Conservation (phyloP, 2,888 invertebrate species). For the Acleris literana region DNA sequence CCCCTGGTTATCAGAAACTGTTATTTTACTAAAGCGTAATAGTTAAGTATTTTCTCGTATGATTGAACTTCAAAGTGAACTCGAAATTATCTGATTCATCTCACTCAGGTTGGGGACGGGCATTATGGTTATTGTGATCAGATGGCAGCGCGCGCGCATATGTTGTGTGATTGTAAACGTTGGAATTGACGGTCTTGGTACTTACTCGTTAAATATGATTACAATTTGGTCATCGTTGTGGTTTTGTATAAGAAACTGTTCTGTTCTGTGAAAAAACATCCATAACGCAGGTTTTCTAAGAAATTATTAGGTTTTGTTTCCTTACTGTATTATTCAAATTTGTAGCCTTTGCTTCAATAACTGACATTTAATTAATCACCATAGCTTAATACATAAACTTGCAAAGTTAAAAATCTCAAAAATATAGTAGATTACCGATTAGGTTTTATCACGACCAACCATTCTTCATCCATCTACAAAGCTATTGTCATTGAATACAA, state of each 20-base stretch:
- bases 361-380: no score
- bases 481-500: conserved; percentile 36
- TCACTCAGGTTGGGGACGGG: conserved; percentile 42
- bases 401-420: background rate
- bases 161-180: conserved; percentile 53
- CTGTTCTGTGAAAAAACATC: no score
- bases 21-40: background rate
- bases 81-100: conserved; percentile 27
- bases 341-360: no score
- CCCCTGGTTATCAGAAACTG: background rate
- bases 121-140: conserved; percentile 72
- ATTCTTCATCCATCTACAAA: conserved; percentile 12
- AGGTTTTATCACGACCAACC: conserved; percentile 16
- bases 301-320: no score
- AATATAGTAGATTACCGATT: background rate
- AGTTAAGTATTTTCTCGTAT: background rate
- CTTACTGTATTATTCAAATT: no score
- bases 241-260: no score
- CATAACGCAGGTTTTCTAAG: no score
- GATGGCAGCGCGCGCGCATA: conserved; percentile 61
- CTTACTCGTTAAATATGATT: conserved; percentile 37
- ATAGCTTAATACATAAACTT: no score
- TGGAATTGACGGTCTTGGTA: conserved; percentile 52
- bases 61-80: conserved; percentile 26
- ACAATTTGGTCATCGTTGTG: no score